A percentile compares a stretch with the other conserved stretches of the same genome.
These are phyloP conservation scores for Neuroterus valhalla DNA, from an alignment of 1,140 invertebrate species.

Conservation along the genomic window DNA sequence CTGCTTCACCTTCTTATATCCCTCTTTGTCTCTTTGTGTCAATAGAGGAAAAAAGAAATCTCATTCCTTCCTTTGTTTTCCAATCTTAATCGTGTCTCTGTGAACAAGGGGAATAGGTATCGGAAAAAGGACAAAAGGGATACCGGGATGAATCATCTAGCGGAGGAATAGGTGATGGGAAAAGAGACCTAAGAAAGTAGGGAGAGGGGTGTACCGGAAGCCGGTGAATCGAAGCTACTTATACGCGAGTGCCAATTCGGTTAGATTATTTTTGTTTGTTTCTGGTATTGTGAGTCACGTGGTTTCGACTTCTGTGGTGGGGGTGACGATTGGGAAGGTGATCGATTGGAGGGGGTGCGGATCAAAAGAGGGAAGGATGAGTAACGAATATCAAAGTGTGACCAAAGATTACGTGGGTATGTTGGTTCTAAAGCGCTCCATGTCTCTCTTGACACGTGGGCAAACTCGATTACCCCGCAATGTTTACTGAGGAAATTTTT, in stretches of 20 bases:
- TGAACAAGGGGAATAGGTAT: constrained; percentile 5
- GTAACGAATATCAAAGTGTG: constrained; percentile 38
- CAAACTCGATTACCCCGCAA: too few species aligned
- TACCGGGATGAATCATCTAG: background rate
- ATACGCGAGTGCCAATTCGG: constrained; percentile 43
- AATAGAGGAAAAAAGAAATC: too few species aligned
- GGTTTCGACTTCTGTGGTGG: constrained; percentile 52
- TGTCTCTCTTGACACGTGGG: too few species aligned
- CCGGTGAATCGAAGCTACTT: constrained; percentile 44
- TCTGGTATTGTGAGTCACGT: constrained; percentile 64
- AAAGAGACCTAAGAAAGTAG: constrained; percentile 31
- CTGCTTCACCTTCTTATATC: background rate
- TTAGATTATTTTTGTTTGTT: constrained; percentile 56
- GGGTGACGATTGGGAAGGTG: constrained; percentile 32
- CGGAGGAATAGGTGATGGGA: background rate
- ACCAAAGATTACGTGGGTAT: constrained; percentile 54
- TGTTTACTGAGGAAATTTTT: too few species aligned
- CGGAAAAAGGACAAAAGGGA: constrained; percentile 30
- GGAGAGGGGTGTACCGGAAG: constrained; percentile 29
- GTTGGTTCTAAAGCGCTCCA: constrained; percentile 36
- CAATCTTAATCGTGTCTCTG: background rate
- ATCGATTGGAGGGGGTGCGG: constrained; percentile 31
- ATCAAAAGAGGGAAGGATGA: constrained; percentile 38
- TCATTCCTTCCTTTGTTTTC: background rate
- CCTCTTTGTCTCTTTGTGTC: background rate